phyloP scores from a whole-genome alignment of 2,797 vertebrate genomes.

The Falco cherrug region DNA sequence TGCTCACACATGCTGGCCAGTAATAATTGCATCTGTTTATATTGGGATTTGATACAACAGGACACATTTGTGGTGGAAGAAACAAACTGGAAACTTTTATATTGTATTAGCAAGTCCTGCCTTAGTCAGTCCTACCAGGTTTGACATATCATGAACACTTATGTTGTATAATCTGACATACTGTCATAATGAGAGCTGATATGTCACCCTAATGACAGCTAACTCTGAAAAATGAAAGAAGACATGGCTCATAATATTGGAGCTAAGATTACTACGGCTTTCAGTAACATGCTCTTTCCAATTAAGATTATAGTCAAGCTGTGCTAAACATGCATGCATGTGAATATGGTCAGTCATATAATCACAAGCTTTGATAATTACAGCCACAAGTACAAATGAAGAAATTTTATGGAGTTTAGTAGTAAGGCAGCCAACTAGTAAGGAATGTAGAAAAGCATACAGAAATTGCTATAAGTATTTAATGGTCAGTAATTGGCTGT shows the following conservation, averaged over 20 bases:
- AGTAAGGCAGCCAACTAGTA: background rate
- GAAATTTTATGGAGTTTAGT: background rate
- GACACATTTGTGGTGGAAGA: background rate
- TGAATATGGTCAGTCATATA: background rate
- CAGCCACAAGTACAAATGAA: background rate
- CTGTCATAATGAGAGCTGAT: constrained; percentile 27
- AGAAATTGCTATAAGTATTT: background rate
- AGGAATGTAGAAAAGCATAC: background rate
- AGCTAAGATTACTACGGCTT: constrained; percentile 2
- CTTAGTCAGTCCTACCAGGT: background rate
- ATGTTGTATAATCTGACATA: background rate
- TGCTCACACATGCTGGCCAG: background rate
- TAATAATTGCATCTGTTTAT: background rate
- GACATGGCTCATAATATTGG: background rate
- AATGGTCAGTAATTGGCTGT: background rate
- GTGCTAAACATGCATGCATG: background rate
- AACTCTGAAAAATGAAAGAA: constrained; percentile 24
- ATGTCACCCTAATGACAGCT: background rate
- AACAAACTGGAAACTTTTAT: background rate
- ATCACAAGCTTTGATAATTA: background rate
- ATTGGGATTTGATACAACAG: background rate
- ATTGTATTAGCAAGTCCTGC: background rate
- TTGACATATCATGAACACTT: background rate
- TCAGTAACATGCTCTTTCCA: background rate
- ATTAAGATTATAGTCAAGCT: background rate